Conservation (phyloP, 2,113 vertebrate species). For the Trogon surrucura region DNA sequence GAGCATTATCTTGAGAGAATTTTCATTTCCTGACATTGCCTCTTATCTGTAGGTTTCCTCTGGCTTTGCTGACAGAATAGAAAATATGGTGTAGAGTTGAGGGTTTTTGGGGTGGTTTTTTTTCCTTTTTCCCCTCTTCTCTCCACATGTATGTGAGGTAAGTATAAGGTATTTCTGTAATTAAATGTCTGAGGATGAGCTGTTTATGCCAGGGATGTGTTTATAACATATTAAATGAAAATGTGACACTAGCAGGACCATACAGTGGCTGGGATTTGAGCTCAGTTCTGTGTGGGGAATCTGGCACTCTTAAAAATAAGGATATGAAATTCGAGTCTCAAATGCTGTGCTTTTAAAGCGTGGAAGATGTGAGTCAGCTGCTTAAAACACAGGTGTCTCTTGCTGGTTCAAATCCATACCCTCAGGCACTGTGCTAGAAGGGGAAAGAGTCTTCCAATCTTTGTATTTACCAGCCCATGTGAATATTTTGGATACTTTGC, state of each 20-base stretch:
- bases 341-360: background rate
- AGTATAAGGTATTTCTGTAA: background rate
- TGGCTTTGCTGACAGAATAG: background rate
- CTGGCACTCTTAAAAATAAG: background rate
- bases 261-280: background rate
- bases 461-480: background rate
- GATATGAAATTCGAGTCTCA: background rate
- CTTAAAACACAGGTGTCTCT: background rate
- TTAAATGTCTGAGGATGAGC: background rate
- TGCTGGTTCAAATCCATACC: background rate
- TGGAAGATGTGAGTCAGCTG: background rate
- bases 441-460: background rate
- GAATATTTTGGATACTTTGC: background rate
- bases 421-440: background rate
- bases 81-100: background rate
- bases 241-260: background rate
- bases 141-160: background rate
- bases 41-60: background rate
- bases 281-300: background rate
- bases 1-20: background rate
- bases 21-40: background rate
- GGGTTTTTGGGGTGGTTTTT: background rate
- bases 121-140: background rate
- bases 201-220: background rate
- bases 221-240: background rate